These are phyloP conservation scores for Campoletis raptor DNA, from an alignment of 2,888 invertebrate species.

Conservation along the genomic window DNA sequence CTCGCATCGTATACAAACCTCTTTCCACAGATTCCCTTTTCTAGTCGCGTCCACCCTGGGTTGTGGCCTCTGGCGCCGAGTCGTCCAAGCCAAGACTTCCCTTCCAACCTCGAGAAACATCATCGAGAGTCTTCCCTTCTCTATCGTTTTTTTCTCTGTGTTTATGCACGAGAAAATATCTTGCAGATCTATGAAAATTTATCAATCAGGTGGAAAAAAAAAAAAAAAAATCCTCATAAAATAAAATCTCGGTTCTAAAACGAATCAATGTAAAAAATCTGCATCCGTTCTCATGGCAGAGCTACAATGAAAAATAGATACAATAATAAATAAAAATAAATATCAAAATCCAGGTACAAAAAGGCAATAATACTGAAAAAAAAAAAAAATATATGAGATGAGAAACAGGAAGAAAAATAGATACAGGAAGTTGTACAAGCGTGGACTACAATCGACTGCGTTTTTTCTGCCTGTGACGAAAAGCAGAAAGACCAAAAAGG, in stretches of 20 bases:
- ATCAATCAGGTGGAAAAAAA: conserved; percentile 42
- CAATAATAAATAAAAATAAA: background rate
- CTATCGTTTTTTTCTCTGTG: background rate
- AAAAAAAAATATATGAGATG: conserved; percentile 59
- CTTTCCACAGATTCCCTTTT: conserved; percentile 34
- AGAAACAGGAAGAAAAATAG: conserved; percentile 13
- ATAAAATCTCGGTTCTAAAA: background rate
- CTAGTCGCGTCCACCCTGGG: conserved; percentile 27
- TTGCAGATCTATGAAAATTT: background rate
- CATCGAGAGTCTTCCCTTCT: conserved; percentile 38
- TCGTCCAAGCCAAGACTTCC: conserved; percentile 64
- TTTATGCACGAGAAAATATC: background rate
- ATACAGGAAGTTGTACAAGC: conserved; percentile 20
- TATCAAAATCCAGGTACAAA: background rate
- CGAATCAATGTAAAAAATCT: conserved; percentile 46
- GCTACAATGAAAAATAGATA: background rate
- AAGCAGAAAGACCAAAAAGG: conserved; percentile 43
- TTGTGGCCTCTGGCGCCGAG: conserved; percentile 58
- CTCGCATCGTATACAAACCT: conserved; percentile 24
- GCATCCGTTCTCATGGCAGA: background rate
- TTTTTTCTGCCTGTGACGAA: conserved; percentile 55
- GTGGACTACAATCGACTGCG: conserved; percentile 7
- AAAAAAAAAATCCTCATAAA: conserved; percentile 31
- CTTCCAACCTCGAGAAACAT: conserved; percentile 46
- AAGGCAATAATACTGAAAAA: conserved; percentile 55